These are phyloP conservation scores for Gorsachius goisagi DNA, from an alignment of 2,113 vertebrate genomes.

Conservation along the genomic window DNA sequence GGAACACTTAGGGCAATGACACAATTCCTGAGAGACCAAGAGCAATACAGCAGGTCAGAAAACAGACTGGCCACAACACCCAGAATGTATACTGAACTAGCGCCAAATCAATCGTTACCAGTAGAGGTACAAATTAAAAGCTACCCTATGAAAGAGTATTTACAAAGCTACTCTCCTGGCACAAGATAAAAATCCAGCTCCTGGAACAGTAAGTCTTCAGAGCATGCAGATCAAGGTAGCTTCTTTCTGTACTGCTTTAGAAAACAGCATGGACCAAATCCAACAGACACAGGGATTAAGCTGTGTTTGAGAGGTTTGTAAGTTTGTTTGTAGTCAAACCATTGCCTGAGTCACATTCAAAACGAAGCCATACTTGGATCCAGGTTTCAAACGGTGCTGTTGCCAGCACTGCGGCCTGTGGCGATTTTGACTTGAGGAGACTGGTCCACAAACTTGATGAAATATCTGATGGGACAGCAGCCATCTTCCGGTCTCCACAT, in stretches of 20 bases:
- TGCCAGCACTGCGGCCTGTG: not conserved
- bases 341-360: not conserved
- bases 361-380: slow-evolving; percentile 5
- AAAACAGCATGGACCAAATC: slow-evolving; percentile 2
- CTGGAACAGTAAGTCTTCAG: not conserved
- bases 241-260: not conserved
- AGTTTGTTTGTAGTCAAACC: slow-evolving; percentile 16
- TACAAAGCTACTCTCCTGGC: not conserved
- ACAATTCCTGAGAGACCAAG: not conserved
- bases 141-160: not conserved
- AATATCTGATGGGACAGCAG: slow-evolving; percentile 36
- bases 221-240: slow-evolving; percentile 1
- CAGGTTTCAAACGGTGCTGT: not conserved
- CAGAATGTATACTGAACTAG: not conserved
- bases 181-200: not conserved
- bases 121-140: not conserved
- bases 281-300: not conserved
- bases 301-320: not conserved
- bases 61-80: not conserved
- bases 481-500: not conserved
- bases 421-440: slow-evolving; percentile 7
- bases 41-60: not conserved
- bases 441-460: not conserved
- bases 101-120: not conserved
- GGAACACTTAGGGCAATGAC: not conserved